Evolutionary conservation across 2,888 invertebrate species (phyloP), one percentile per base, ranked within the genome.

Genomic region (Sinodicranocentrus sp.): DNA sequence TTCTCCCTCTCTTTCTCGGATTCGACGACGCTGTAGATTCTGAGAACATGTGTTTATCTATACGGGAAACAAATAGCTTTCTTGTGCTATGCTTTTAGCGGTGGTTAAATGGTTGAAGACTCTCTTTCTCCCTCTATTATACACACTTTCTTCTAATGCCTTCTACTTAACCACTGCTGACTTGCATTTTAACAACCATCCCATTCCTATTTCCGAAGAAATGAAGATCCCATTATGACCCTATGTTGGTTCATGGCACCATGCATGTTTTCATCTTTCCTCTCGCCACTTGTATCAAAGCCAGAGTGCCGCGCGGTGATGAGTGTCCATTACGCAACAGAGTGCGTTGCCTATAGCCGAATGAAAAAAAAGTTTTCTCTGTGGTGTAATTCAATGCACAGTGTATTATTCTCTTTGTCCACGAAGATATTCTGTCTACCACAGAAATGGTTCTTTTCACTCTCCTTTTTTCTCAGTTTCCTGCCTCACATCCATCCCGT

Each of bases 91-190:
- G 80, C 80, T 80, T 80, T 80, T 80, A 80, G 57, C 43, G 59
- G 63, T 80, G 26, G 28, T 57, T 57, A 73, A 80, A 80, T 73
- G 63, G 72, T 71, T 59, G 57, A 25, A 75, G 63, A 43, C 26
- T 17, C 44, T 48, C 15, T 67, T 59, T 61, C n/a, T 19, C 21
- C 33, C 5, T 26, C 72, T 65, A 80, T 73, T 82, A 65, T 82
- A 75, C 73, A 82, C 68, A 68, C 43, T 73, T 67, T 82, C 73
- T 68, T 61, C 65, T 73, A 73, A 73, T 73, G 82, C 73, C 73
- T 73, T 82, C 67, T 82, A 82, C 71, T 75, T 76, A 57, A 33
- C 61, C 43, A 80, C 28, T 83, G 82, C 82, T 83, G 76, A 83
- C 82, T 83, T 83, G 82, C 82, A 83, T 76, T 77, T 83, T 77